Evolutionary conservation across 2,113 vertebrate genomes (phyloP).

Genomic region (Rostratula benghalensis): DNA sequence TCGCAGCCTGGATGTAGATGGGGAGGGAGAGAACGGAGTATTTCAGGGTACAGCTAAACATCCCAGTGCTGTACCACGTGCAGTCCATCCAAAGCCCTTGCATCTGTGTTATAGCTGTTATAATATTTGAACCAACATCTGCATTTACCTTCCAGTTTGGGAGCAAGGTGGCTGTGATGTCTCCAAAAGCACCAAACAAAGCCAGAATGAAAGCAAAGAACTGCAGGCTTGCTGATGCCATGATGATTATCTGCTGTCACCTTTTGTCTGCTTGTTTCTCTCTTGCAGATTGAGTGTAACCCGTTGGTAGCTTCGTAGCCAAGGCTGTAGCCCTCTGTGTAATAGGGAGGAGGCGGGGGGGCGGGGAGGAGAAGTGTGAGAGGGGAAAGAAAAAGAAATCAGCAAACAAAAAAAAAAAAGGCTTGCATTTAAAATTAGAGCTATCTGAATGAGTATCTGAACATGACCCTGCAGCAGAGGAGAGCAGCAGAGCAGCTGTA

Average conservation of each 20-base stretch:
- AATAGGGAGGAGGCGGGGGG: slow-evolving; percentile 31
- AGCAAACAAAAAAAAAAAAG: slow-evolving; percentile 8
- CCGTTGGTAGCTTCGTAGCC: slow-evolving; percentile 65
- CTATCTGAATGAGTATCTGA: slow-evolving; percentile 40
- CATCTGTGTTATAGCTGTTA: slow-evolving; percentile 90
- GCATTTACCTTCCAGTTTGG: slow-evolving; percentile 95
- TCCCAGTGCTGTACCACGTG: slow-evolving; percentile 95
- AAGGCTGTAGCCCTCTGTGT: slow-evolving; percentile 68
- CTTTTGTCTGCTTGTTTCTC: slow-evolving; percentile 49
- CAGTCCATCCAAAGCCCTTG: slow-evolving; percentile 99
- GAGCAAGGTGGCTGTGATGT: slow-evolving; percentile 87
- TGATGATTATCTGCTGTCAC: slow-evolving; percentile 69
- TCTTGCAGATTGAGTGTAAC: slow-evolving; percentile 43
- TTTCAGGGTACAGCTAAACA: slow-evolving; percentile 94
- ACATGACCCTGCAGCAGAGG: slow-evolving; percentile 15
- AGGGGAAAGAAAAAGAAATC: slow-evolving; percentile 24
- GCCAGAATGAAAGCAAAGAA: slow-evolving; percentile 91
- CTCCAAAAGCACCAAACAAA: slow-evolving; percentile 84
- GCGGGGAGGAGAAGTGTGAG: background rate
- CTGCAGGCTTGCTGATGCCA: slow-evolving; percentile 89
- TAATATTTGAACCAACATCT: slow-evolving; percentile 87
- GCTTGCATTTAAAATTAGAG: slow-evolving; percentile 8
- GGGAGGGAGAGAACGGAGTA: slow-evolving; percentile 89
- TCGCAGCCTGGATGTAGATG: slow-evolving; percentile 87
- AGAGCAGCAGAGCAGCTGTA: slow-evolving; percentile 32